Conservation (phyloP, 2,888 invertebrate genomes). For the Ormyrus nitidulus region DNA sequence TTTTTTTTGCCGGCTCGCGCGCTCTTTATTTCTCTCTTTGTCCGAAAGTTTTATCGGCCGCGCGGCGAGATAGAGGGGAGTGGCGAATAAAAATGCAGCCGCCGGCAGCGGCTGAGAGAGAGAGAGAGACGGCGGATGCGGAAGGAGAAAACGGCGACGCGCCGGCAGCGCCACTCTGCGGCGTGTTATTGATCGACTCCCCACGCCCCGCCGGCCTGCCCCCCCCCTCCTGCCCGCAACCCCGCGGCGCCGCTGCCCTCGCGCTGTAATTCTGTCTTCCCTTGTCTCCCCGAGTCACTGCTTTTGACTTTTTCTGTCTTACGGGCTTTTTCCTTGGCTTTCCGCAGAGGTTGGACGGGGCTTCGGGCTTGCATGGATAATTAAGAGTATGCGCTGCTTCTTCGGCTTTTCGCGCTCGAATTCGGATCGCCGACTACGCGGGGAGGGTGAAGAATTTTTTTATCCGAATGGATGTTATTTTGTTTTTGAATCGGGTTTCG, state of each 20-base stretch:
- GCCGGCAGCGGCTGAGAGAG: slow-evolving; percentile 3
- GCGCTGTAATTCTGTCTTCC: slow-evolving; percentile 34
- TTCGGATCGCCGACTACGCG: too few species aligned
- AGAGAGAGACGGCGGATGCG: slow-evolving; percentile 32
- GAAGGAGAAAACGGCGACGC: slow-evolving; percentile 44
- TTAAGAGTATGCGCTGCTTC: too few species aligned
- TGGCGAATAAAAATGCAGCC: slow-evolving; percentile 12
- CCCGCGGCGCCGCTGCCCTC: slow-evolving; percentile 53
- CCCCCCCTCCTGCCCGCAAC: slow-evolving; percentile 51
- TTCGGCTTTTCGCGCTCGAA: too few species aligned
- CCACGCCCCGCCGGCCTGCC: slow-evolving; percentile 53
- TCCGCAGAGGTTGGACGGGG: not conserved
- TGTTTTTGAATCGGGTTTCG: too few species aligned
- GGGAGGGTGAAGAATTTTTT: too few species aligned
- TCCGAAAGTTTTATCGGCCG: slow-evolving; percentile 1
- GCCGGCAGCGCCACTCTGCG: slow-evolving; percentile 71
- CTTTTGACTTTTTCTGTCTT: slow-evolving; percentile 28
- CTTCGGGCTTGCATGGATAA: too few species aligned
- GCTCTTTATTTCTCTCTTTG: too few species aligned
- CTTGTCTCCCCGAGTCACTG: slow-evolving; percentile 7
- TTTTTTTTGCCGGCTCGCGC: not conserved
- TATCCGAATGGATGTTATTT: too few species aligned
- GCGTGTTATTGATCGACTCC: slow-evolving; percentile 74
- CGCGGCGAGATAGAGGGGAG: slow-evolving; percentile 14
- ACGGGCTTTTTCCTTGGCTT: not conserved